phyloP scores from a whole-genome alignment of 2,888 invertebrate genomes.

The Gnatocerus cornutus region DNA sequence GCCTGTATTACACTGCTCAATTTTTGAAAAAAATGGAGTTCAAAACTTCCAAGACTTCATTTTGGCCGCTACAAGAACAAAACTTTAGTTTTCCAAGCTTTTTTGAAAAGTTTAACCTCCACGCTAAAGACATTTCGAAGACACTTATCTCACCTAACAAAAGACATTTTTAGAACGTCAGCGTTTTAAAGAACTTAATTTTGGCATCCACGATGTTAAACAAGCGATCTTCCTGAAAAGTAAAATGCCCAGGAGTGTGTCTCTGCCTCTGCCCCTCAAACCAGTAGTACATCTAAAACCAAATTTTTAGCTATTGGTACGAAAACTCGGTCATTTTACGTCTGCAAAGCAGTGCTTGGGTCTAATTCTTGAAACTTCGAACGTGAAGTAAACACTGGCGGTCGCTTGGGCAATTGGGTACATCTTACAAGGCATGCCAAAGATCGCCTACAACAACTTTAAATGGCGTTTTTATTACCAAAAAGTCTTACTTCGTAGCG shows the following conservation, averaged over 20 bases:
- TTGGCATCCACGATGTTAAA: conserved; percentile 68
- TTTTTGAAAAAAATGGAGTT: too few relatives aligned
- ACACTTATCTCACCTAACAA: too few relatives aligned
- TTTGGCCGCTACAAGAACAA: too few relatives aligned
- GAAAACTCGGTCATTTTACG: conserved; percentile 26
- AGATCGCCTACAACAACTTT: conserved; percentile 45
- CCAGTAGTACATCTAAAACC: conserved; percentile 65
- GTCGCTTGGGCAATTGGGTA: conserved; percentile 55
- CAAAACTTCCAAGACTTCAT: too few relatives aligned
- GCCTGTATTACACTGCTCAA: too few relatives aligned
- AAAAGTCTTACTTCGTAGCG: conserved; percentile 32
- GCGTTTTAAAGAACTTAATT: conserved; percentile 64
- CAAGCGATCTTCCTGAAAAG: conserved; percentile 68
- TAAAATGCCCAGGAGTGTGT: conserved; percentile 62
- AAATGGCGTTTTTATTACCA: not conserved
- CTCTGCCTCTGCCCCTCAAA: conserved; percentile 67
- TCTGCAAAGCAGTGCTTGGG: conserved; percentile 49
- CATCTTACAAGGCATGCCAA: conserved; percentile 51
- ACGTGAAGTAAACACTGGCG: conserved; percentile 50
- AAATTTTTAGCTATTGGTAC: not conserved
- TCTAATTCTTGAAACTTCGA: conserved; percentile 51
- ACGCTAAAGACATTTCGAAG: too few relatives aligned
- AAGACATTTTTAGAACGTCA: conserved; percentile 54
- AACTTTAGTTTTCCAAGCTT: too few relatives aligned
- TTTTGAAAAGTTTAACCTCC: not conserved